Evolutionary conservation across 1,140 invertebrate genomes (phyloP), one percentile per base, ranked within the genome.

Genomic region (Aphidius ervi): DNA sequence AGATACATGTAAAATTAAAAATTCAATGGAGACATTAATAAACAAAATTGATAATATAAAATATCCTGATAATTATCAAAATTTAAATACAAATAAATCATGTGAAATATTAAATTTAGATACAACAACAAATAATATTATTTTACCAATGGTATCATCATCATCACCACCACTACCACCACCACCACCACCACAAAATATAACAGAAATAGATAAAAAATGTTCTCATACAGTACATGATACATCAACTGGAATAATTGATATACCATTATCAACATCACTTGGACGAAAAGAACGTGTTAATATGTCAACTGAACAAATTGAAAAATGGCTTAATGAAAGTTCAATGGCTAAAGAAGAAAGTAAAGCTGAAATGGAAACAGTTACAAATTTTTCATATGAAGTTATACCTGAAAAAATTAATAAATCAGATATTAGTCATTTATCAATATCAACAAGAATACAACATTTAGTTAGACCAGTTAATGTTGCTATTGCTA

Each of bases 301-400:
- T 0, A 88, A 87, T 61, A 87, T 88, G 85, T 86, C 87, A 0
- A 86, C 82, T 9, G 88, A 89, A 67, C 85, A 88, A 68, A 88
- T 88, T 53, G 85, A 88, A 59, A 87, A 87, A 67, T 88, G 87
- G 87, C 68, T 89, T 1, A 85, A 85, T 57, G 86, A 88, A 60
- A 85, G 82, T 65, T 83, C 82, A 0, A 70, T 82, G 6, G 82
- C 82, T 50, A 81, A 82, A 43, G 82, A 83, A 64, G 77, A 81
- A 37, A 82, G 81, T 42, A 82, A 83, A 55, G 74, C 81, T 37
- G 82, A 84, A 62, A 71, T 82, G 63, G 82, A 84, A 9, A 76
- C 66, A 20, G 71, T 74, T 9, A 61, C 68, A 1, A 69, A 57
- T 46, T 79, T 73, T 59, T 71, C 72, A 43, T 81, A 70, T 23